phyloP scores from a whole-genome alignment of 2,113 vertebrate genomes.

The Pycnonotus jocosus region DNA sequence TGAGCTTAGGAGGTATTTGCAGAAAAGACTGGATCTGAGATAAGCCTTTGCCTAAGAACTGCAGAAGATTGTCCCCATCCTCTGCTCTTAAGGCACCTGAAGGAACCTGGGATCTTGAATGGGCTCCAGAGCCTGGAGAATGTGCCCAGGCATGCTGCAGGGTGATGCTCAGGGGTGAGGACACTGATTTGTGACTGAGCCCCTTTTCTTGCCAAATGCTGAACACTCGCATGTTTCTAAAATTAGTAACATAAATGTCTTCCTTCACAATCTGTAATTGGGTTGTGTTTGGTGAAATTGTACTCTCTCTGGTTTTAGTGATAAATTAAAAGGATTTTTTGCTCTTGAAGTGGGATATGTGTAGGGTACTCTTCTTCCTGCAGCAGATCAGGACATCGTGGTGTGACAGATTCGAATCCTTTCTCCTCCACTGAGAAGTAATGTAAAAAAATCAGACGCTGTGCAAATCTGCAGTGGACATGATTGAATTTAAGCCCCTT shows the following conservation, averaged over 20 bases:
- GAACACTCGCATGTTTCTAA: neutral
- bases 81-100: neutral
- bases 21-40: neutral
- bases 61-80: neutral
- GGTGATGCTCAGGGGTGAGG: neutral
- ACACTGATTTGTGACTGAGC: neutral
- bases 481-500: neutral
- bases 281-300: neutral
- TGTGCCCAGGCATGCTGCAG: rapidly evolving
- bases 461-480: neutral
- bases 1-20: neutral
- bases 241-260: neutral
- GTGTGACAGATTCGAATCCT: neutral
- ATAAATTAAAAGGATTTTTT: neutral
- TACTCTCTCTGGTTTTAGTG: neutral
- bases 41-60: neutral
- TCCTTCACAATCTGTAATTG: neutral
- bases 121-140: neutral
- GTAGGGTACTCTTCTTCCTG: neutral
- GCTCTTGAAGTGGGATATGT: neutral
- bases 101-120: neutral
- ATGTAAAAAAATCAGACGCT: neutral
- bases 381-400: neutral
- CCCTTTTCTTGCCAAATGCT: neutral
- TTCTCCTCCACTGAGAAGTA: neutral